These are phyloP conservation scores for Hippocampus zosterae DNA, from an alignment of 2,113 vertebrate genomes.

Conservation along the genomic window DNA sequence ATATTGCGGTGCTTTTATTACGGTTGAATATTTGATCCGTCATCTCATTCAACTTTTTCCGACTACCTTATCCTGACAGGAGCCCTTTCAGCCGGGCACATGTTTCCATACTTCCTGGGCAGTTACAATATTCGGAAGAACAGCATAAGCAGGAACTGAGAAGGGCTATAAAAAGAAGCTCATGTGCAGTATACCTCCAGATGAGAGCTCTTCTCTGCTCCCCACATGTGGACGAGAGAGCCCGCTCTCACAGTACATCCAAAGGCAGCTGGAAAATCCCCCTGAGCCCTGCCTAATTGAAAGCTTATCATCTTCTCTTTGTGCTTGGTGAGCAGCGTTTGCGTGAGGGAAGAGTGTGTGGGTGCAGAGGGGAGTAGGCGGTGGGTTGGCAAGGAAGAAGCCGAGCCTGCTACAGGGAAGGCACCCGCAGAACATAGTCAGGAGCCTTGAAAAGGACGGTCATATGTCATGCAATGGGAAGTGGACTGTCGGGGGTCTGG, in stretches of 20 bases:
- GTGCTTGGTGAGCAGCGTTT: slow-evolving; percentile 52
- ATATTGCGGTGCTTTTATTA: neutral
- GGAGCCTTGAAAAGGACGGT: slow-evolving; percentile 26
- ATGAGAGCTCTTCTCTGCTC: slow-evolving; percentile 57
- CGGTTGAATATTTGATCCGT: neutral
- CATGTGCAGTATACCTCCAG: slow-evolving; percentile 37
- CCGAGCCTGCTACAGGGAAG: slow-evolving; percentile 30
- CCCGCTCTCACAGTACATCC: slow-evolving; percentile 57
- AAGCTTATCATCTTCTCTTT: slow-evolving; percentile 72
- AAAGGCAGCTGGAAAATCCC: slow-evolving; percentile 71
- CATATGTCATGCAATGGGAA: slow-evolving; percentile 46
- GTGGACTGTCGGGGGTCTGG: slow-evolving; percentile 35
- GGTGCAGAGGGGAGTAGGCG: neutral
- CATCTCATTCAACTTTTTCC: slow-evolving; percentile 30
- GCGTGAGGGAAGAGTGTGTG: neutral
- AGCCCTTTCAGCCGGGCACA: slow-evolving; percentile 21
- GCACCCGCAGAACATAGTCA: slow-evolving; percentile 47
- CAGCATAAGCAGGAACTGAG: slow-evolving; percentile 29
- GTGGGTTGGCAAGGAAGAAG: slow-evolving; percentile 18
- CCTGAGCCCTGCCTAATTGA: slow-evolving; percentile 67
- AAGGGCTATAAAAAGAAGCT: slow-evolving; percentile 23
- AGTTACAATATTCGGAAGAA: slow-evolving; percentile 41
- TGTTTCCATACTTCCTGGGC: slow-evolving; percentile 32
- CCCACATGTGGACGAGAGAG: slow-evolving; percentile 63
- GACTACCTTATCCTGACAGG: slow-evolving; percentile 51